Evolutionary conservation across 2,113 vertebrate species (phyloP).

Genomic region (Gambusia affinis): DNA sequence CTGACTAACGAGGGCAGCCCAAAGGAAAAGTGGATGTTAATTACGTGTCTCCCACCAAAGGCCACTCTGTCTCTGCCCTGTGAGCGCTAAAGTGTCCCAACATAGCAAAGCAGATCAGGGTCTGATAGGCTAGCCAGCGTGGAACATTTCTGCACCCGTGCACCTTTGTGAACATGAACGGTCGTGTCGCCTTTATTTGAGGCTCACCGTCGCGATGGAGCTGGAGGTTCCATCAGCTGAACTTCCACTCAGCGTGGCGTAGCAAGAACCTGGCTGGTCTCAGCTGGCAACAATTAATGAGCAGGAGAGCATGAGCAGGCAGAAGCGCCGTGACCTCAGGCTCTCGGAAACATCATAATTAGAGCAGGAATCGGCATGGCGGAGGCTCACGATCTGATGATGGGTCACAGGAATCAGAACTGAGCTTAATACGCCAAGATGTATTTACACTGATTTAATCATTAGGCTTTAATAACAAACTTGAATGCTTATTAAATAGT

Average conservation of each 20-base stretch:
- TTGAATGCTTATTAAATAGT: no score
- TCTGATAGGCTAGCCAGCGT: not conserved
- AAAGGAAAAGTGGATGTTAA: slow-evolving; percentile 67
- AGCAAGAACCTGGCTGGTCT: slow-evolving; percentile 51
- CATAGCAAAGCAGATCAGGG: not conserved
- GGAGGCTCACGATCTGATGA: slow-evolving; percentile 13
- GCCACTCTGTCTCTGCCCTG: slow-evolving; percentile 14
- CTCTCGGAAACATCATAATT: slow-evolving; percentile 58
- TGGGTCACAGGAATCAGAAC: slow-evolving; percentile 4
- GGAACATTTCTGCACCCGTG: not conserved
- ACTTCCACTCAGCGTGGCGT: slow-evolving; percentile 20
- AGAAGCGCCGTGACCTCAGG: slow-evolving; percentile 58
- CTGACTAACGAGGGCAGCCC: slow-evolving; percentile 76
- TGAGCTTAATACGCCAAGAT: not conserved
- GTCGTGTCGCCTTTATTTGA: not conserved
- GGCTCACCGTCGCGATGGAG: not conserved
- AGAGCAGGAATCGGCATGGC: slow-evolving; percentile 41
- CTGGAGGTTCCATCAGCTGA: not conserved
- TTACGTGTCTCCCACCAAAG: slow-evolving; percentile 52
- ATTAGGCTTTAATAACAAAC: not conserved
- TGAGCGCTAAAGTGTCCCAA: not conserved
- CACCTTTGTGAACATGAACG: not conserved
- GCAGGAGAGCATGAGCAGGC: slow-evolving; percentile 47
- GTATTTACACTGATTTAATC: not conserved
- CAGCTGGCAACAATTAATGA: slow-evolving; percentile 72